Conservation (phyloP, 2,113 vertebrate species). For the Gopherus evgoodei region DNA sequence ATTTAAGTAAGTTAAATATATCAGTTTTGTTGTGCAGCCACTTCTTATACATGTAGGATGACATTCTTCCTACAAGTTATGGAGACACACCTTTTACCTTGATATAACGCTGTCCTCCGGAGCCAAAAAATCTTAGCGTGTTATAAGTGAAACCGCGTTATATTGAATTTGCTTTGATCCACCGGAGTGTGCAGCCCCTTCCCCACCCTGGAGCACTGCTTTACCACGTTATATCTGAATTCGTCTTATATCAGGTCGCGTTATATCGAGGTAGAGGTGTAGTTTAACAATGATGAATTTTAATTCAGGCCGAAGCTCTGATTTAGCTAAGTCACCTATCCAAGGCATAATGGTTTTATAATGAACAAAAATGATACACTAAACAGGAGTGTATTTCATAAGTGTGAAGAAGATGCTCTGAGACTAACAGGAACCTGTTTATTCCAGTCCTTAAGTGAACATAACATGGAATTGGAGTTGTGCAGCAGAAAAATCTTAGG, state of each 20-base stretch:
- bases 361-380: background rate
- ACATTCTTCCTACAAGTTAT: background rate
- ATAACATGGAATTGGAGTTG: background rate
- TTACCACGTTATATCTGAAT: too few relatives aligned
- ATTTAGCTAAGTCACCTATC: background rate
- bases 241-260: too few relatives aligned
- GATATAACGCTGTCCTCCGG: too few relatives aligned
- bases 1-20: accelerated
- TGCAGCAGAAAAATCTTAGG: background rate
- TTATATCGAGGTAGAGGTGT: too few relatives aligned
- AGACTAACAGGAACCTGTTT: background rate
- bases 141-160: too few relatives aligned
- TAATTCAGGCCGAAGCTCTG: background rate
- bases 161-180: too few relatives aligned
- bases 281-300: background rate
- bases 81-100: too few relatives aligned
- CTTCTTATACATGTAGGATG: background rate
- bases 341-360: background rate
- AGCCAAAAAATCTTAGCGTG: too few relatives aligned
- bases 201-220: too few relatives aligned
- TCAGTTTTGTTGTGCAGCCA: too few relatives aligned
- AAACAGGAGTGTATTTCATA: background rate
- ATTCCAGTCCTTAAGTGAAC: accelerated
- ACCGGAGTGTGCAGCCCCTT: too few relatives aligned
- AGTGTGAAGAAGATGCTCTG: background rate